Conservation (phyloP, 2,797 vertebrate species). For the Chelidonichthys spinosus region DNA sequence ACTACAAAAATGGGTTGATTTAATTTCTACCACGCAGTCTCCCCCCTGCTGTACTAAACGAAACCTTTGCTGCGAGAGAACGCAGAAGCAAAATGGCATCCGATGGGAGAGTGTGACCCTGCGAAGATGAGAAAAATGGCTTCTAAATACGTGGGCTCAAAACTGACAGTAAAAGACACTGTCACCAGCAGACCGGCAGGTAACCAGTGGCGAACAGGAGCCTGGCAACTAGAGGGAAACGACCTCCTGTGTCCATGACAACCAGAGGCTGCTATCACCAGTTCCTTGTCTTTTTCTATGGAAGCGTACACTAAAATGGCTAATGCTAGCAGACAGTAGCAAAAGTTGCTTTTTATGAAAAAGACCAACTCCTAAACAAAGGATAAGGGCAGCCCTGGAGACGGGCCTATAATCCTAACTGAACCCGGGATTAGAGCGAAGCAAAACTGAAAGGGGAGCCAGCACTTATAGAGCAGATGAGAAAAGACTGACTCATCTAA, state of each 20-base stretch:
- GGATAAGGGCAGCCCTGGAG: slow-evolving; percentile 63
- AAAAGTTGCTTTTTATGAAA: slow-evolving; percentile 65
- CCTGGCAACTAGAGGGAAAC: slow-evolving; percentile 31
- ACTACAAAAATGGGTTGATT: slow-evolving; percentile 39
- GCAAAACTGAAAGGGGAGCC: slow-evolving; percentile 62
- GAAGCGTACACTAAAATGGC: slow-evolving; percentile 48
- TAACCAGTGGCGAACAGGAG: slow-evolving; percentile 40
- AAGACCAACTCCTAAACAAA: slow-evolving; percentile 61
- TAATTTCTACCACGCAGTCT: slow-evolving; percentile 42
- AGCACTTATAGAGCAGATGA: slow-evolving; percentile 66
- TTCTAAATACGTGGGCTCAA: slow-evolving; percentile 31
- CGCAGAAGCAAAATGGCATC: slow-evolving; percentile 17
- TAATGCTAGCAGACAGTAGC: slow-evolving; percentile 65
- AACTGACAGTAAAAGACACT: slow-evolving; percentile 53
- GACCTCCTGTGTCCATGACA: slow-evolving; percentile 47
- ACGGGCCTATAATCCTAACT: slow-evolving; percentile 70
- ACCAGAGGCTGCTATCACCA: slow-evolving; percentile 37
- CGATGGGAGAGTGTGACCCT: slow-evolving; percentile 47
- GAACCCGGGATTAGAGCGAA: slow-evolving; percentile 75
- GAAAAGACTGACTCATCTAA: slow-evolving; percentile 67
- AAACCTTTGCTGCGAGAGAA: slow-evolving; percentile 11
- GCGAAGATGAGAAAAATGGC: slow-evolving; percentile 55
- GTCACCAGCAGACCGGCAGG: slow-evolving; percentile 55
- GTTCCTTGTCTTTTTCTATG: slow-evolving; percentile 58
- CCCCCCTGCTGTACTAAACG: slow-evolving; percentile 19